Evolutionary conservation across 2,888 invertebrate species (phyloP), one percentile per base, ranked within the genome.

Genomic region (Chrysomela aeneicollis): DNA sequence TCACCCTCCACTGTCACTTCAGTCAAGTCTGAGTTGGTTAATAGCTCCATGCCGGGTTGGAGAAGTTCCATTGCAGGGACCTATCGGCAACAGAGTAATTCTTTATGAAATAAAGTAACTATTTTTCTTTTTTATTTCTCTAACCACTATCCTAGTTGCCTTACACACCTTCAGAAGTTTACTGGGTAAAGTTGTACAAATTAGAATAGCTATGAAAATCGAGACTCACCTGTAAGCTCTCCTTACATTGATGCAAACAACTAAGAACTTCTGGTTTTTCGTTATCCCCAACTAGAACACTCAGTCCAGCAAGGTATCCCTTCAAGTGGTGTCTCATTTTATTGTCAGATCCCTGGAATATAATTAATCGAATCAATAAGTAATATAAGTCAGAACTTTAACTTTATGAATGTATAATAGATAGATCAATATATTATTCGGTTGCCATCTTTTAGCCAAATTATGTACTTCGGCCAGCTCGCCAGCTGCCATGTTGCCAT

Each of bases 1-100:
- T 93, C 93, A 1, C 97, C 95, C 78, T 95, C 94, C 75, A 97
- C 93, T 15, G 93, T 93, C 53, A 97, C 92, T 71, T 96, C 94
- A 59, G 94, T 93, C 80, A 94, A 84, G 75, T 93, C 93, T 46
- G 88, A 88, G 78, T 91, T 91, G 10, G 89, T 89, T 69, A 91
- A 84, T 1, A 92, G 84, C 78, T 91, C 92, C 84, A 92, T 92
- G 70, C 93, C 93, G 2, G 92, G 90, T 77, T 92, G 90, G 58
- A 94, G 82, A 2, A 90, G 83, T 71, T 90, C 90, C 85, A 90
- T 89, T 1, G 90, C 87, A 1, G 92, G 92, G n/a, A 90, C 88
- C 81, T 88, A 80, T 77, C 30, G 78, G 78, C 55, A 63, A 54
- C 2, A 12, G 18, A 54, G 12, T 52, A 18, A 1, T 32, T 6